Base-by-base conservation (phyloP, 2,797 vertebrate species). In the Eospalax fontanierii region DNA sequence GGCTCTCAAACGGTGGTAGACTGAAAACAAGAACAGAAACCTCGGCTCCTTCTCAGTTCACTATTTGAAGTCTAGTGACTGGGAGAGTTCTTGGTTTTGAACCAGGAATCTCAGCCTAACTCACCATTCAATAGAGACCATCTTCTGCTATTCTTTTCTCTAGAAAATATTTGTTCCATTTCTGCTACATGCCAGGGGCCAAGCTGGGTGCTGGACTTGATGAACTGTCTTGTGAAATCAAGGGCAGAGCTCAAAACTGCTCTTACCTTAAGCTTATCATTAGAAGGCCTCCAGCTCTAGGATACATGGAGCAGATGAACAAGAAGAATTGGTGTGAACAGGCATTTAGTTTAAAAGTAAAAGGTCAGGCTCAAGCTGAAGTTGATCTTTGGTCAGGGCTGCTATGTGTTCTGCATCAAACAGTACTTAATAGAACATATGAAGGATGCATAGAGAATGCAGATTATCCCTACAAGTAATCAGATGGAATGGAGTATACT, bases 281-380 rank as follows among this genome's bases (percentile, higher is more conserved):
- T 66, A 24, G 35, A 96, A 28, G 14, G 26, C n/a, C 54, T 57
- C 35, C 74, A 46, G 35, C 61, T 86, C 75, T 33, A 87, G 79
- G 26, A 22, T 30, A 63, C 38, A 71, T 26, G 38, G 38, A 87
- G 19, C n/a, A 83, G 80, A 24, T n/a, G 75, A 76, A 54, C 63
- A 87, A 89, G n/a, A 89, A 75, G 22, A 73, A 21, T 59, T 68
- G 65, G 4, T 63, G n/a, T 76, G 66, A n/a, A 79, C 21, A 83
- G 89, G 70, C 24, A 70, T 70, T 96, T 33, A n/a, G 33, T 57
- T 93, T 92, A 61, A 87, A 93, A 90, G 54, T 78, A 78, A 95
- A 86, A 46, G 50, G 22, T 78, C 78, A 71, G 46, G 57, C 66
- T 71, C 82, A 24, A 65, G 54, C 86, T 90, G 22, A 8, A 26